Evolutionary conservation across 2,888 invertebrate genomes (phyloP).

Genomic region (Dascillus cervinus): DNA sequence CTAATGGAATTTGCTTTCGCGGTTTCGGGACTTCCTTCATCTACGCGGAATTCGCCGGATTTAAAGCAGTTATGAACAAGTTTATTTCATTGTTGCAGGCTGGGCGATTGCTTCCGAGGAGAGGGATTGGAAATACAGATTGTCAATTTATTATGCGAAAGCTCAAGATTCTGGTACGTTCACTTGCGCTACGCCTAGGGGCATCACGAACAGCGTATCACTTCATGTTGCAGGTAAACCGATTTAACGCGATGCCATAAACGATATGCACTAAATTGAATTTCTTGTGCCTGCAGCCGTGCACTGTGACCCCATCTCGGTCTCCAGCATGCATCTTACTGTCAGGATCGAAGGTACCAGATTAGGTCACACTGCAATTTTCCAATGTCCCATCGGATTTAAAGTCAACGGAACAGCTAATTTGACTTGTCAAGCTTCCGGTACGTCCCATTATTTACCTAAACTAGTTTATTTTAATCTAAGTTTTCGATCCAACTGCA

Average conservation of each 20-base stretch:
- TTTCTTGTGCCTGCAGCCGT: conserved; percentile 46
- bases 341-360: conserved; percentile 69
- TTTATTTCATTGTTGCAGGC: conserved; percentile 42
- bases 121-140: conserved; percentile 70
- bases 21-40: no score
- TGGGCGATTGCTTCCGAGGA: conserved; percentile 70
- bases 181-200: conserved; percentile 75
- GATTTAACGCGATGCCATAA: conserved; percentile 8
- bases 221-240: conserved; percentile 74
- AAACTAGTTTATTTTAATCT: no score
- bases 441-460: no score
- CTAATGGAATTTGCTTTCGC: no score
- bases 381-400: conserved; percentile 75
- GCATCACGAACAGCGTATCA: conserved; percentile 67
- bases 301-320: conserved; percentile 55
- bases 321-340: conserved; percentile 54
- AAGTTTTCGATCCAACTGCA: no score
- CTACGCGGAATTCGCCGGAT: no score
- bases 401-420: conserved; percentile 68
- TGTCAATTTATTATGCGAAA: conserved; percentile 75
- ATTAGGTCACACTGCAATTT: conserved; percentile 68
- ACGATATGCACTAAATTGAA: conserved; percentile 9
- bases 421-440: conserved; percentile 75
- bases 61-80: no score
- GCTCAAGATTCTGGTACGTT: conserved; percentile 77